Evolutionary conservation across 1,140 invertebrate genomes (phyloP).

Genomic region (Branchinecta lynchi): DNA sequence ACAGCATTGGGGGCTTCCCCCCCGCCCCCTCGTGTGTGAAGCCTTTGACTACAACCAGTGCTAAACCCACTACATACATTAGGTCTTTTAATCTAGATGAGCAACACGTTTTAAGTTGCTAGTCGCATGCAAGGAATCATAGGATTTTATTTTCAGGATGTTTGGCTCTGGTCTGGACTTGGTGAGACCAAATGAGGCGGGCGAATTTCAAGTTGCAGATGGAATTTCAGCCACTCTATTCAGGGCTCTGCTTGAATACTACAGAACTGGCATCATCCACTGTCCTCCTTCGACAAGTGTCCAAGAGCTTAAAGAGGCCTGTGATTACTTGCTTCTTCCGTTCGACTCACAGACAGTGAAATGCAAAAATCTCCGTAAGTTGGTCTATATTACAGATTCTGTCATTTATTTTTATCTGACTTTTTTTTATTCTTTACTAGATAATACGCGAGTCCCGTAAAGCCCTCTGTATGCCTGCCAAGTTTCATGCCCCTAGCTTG

Average conservation of each 20-base stretch:
- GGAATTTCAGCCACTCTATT: conserved; percentile 93
- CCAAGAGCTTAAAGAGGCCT: conserved; percentile 90
- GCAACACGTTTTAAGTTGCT: no score
- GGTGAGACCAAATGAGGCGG: conserved; percentile 80
- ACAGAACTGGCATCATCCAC: conserved; percentile 70
- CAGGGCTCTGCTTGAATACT: conserved; percentile 88
- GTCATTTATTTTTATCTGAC: conserved; percentile 13
- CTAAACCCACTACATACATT: no score
- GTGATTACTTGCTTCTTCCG: conserved; percentile 94
- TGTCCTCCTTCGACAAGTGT: conserved; percentile 72
- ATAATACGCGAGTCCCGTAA: no score
- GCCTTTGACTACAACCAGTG: no score
- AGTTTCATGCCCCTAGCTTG: no score
- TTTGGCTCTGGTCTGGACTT: conserved; percentile 87
- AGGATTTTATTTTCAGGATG: conserved; percentile 48
- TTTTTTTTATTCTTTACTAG: neutral
- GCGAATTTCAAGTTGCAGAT: conserved; percentile 96
- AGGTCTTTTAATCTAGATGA: no score
- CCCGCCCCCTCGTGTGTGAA: no score
- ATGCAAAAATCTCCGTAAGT: conserved; percentile 82
- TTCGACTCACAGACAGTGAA: conserved; percentile 92
- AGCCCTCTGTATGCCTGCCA: no score
- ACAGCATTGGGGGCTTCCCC: no score
- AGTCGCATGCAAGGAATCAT: no score
- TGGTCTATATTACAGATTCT: conserved; percentile 4